Conservation (phyloP, 1,140 invertebrate species). For the Gyrodactylus salaris region DNA sequence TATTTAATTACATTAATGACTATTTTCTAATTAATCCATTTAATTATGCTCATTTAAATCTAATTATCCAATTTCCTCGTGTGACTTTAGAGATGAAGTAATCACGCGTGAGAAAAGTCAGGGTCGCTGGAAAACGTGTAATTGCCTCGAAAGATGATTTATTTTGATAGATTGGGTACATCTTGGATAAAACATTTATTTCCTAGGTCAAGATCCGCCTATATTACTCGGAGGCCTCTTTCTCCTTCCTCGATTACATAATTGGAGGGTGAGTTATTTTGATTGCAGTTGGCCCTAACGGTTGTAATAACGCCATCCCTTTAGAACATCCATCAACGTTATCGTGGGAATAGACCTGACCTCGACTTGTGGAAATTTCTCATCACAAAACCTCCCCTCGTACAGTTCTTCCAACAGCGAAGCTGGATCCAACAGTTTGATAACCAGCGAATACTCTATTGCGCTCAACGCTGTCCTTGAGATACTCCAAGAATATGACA, state of each 20-base stretch:
- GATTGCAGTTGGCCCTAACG: neutral
- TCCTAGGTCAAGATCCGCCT: neutral
- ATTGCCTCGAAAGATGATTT: neutral
- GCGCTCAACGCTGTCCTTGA: slow-evolving; percentile 6
- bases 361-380: neutral
- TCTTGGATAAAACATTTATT: neutral
- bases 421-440: too few relatives aligned
- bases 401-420: neutral
- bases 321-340: neutral
- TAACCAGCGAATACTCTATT: slow-evolving; percentile 5
- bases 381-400: neutral
- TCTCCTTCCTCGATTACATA: neutral
- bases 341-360: neutral
- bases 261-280: neutral
- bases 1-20: too few relatives aligned
- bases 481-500: slow-evolving; percentile 7
- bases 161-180: neutral
- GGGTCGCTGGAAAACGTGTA: too few relatives aligned
- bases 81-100: too few relatives aligned
- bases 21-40: too few relatives aligned
- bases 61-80: too few relatives aligned
- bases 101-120: too few relatives aligned
- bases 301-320: neutral
- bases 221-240: neutral
- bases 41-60: too few relatives aligned